phyloP scores from a whole-genome alignment of 2,888 invertebrate genomes.

The Cheilosia pagana region DNA sequence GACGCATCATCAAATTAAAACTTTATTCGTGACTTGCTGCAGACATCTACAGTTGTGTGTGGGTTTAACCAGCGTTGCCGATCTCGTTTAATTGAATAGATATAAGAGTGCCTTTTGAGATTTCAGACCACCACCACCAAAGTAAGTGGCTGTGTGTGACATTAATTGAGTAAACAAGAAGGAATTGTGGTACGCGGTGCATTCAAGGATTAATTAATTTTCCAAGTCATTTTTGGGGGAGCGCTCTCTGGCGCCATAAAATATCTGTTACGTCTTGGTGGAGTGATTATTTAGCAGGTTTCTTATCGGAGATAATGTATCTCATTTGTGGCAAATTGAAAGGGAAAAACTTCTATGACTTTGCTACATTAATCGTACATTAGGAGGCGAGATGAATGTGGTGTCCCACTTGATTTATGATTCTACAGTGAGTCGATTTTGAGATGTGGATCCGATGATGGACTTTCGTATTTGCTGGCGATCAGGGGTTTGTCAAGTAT shows the following conservation, averaged over 20 bases:
- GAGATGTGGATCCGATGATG: too few relatives aligned
- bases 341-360: too few relatives aligned
- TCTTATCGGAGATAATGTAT: slow-evolving; percentile 1
- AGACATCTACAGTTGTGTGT: slow-evolving; percentile 6
- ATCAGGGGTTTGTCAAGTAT: too few relatives aligned
- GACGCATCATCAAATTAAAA: slow-evolving; percentile 41
- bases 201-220: slow-evolving; percentile 33
- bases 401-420: too few relatives aligned
- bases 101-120: slow-evolving; percentile 33
- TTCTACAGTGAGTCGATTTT: too few relatives aligned
- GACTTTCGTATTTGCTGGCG: too few relatives aligned
- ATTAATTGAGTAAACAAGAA: slow-evolving; percentile 8
- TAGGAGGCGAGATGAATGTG: too few relatives aligned
- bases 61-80: background rate
- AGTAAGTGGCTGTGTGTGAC: slow-evolving; percentile 3
- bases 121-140: slow-evolving; percentile 1
- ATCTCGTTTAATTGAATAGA: slow-evolving; percentile 46
- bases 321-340: too few relatives aligned
- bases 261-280: background rate
- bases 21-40: slow-evolving; percentile 37
- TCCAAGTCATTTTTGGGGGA: background rate
- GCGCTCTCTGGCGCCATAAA: slow-evolving; percentile 3
- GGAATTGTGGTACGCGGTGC: background rate
- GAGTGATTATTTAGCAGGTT: background rate
- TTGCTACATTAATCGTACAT: too few relatives aligned